Evolutionary conservation across 92 coral and sea anemone species (phyloP), one percentile per base, ranked within the genome.

Genomic region (Plumapathes pennacea): DNA sequence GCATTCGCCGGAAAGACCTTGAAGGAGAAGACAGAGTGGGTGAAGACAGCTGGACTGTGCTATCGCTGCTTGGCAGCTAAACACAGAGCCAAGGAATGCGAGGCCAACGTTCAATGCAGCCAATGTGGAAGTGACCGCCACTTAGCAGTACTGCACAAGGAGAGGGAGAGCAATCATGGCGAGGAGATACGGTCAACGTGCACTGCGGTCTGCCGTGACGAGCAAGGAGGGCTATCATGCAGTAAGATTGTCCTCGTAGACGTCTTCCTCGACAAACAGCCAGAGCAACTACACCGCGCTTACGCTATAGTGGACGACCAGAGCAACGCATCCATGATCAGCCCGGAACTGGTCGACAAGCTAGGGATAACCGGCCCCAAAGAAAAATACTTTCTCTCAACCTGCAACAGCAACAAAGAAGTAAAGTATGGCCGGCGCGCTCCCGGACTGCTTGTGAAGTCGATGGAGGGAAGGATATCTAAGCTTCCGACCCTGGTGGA

Each of bases 251-350:
- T 63, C 15, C 73, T 73, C 10, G 73, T 73, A 9, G 81, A 73
- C 22, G 58, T 63, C 2, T 42, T 12, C 44, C 10, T 20, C n/a
- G 32, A 73, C 10, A 38, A 42, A 13, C 14, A 23, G 27, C 64
- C 56, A 18, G 30, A 63, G 10, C 21, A 46, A 17, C 2, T n/a
- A 3, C 22, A 28, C 10, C 60, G 75, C 24, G 67, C 48, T 14
- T 75, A 75, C 46, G 83, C 75, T 5, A 34, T 75, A 29, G 32
- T 75, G 8, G 75, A 75, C 69, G 83, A 75, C 31, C 83, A 75
- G 52, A 75, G 83, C 47, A 76, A 66, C 38, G 76, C 83, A 3
- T 76, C 83, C 5, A 34, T 76, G 60, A 57, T 76, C 6, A 76
- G 50, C 25, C 26, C 67, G 7, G 64, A 54, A 3, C 50, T 74